Evolutionary conservation across 2,888 invertebrate species (phyloP).

Genomic region (Acanthosepion pharaonis): DNA sequence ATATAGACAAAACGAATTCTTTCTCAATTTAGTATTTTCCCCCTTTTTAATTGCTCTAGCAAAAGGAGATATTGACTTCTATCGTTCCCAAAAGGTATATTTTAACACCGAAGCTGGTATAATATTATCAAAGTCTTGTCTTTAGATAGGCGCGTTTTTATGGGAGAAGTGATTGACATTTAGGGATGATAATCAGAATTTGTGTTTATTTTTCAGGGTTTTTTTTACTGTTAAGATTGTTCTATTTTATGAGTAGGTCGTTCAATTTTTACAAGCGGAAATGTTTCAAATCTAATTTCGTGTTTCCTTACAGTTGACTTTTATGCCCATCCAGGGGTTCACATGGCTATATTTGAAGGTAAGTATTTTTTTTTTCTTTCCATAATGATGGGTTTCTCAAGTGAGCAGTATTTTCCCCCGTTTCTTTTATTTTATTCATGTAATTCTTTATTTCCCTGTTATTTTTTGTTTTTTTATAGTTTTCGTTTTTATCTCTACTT

Average conservation of each 20-base stretch:
- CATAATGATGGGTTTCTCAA: background rate
- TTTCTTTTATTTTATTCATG: background rate
- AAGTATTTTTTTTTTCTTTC: no score
- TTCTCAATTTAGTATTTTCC: no score
- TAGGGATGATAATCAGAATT: background rate
- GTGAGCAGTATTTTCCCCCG: background rate
- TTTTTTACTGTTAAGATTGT: background rate
- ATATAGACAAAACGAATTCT: no score
- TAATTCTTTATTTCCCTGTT: background rate
- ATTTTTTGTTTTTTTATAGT: background rate
- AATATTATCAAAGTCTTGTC: no score
- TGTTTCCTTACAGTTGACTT: background rate
- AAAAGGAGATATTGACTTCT: no score
- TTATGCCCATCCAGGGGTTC: background rate
- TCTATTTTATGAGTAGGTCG: background rate
- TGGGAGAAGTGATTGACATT: background rate
- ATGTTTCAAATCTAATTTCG: slow-evolving; percentile 3
- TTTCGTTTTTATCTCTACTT: no score
- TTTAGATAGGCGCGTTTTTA: background rate
- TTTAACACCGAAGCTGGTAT: no score
- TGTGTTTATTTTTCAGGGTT: background rate
- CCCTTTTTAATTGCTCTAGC: no score
- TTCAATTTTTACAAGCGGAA: background rate
- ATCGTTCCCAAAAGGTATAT: no score
- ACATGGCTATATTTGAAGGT: no score